A percentile compares a stretch with the other conserved stretches of the same genome.
Conservation (phyloP, 2,797 vertebrate genomes). For the Notolabrus celidotus region DNA sequence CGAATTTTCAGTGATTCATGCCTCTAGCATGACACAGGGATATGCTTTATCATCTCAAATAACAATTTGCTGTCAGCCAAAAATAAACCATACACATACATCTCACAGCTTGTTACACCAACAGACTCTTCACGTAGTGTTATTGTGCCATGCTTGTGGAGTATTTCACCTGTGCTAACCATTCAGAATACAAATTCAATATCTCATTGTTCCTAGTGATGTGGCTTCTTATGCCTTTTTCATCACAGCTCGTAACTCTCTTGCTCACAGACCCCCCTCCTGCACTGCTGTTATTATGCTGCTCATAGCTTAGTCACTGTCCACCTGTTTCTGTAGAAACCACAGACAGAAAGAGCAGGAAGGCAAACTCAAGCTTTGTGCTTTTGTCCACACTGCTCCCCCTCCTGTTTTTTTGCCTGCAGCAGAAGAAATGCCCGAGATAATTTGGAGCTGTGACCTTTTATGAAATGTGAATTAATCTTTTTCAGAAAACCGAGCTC, state of each 20-base stretch:
- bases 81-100: too few relatives aligned
- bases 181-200: too few relatives aligned
- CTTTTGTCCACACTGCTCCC: not conserved
- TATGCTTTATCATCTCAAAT: too few relatives aligned
- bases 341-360: constrained; percentile 2
- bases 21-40: too few relatives aligned
- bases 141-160: too few relatives aligned
- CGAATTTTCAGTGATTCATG: too few relatives aligned
- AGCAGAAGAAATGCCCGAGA: not conserved
- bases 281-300: constrained; percentile 28
- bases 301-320: constrained; percentile 39
- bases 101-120: too few relatives aligned
- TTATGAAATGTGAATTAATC: not conserved
- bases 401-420: constrained; percentile 4
- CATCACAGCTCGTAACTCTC: constrained; percentile 21
- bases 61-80: too few relatives aligned
- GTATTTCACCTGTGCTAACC: too few relatives aligned
- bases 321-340: constrained; percentile 62
- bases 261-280: constrained; percentile 6
- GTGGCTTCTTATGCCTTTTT: constrained; percentile 12
- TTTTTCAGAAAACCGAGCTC: too few relatives aligned
- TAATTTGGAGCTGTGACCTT: not conserved
- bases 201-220: not conserved
- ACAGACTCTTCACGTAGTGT: too few relatives aligned
- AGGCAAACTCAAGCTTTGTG: constrained; percentile 7